A percentile compares a stretch with the other conserved stretches of the same genome.
These are phyloP conservation scores for Epirrhoe tristata DNA, from an alignment of 2,888 invertebrate genomes.

Conservation along the genomic window DNA sequence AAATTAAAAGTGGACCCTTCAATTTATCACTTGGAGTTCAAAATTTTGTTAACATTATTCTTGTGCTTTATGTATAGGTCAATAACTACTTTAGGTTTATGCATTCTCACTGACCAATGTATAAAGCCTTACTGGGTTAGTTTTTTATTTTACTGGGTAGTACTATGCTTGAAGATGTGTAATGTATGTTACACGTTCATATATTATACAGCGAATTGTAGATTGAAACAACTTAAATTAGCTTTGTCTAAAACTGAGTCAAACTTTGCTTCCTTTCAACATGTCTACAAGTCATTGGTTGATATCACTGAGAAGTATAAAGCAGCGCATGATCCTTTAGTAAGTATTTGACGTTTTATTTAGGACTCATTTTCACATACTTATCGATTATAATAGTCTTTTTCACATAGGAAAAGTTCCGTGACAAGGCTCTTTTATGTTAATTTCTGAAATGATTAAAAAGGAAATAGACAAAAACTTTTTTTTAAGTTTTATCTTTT, in stretches of 20 bases:
- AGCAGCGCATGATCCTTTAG: constrained; percentile 10
- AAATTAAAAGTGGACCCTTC: constrained; percentile 1
- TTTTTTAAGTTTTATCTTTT: no score
- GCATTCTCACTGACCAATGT: background rate
- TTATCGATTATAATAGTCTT: no score
- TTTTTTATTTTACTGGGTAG: background rate
- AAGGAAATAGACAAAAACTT: no score
- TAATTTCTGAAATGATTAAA: no score
- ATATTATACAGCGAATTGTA: constrained; percentile 5
- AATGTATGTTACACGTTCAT: constrained; percentile 12
- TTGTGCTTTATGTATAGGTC: background rate
- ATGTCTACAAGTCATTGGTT: constrained; percentile 6
- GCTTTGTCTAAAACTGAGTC: background rate
- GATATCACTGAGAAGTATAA: constrained; percentile 16
- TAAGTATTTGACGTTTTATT: background rate
- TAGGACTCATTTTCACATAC: background rate
- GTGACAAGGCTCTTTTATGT: no score
- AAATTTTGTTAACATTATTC: background rate
- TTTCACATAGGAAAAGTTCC: no score
- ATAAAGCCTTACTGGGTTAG: constrained; percentile 10
- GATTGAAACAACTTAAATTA: constrained; percentile 1
- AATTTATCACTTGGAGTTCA: background rate
- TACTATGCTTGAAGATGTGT: background rate
- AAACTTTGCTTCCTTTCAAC: constrained; percentile 2
- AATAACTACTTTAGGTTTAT: background rate